Conservation (phyloP, 2,888 invertebrate species). For the Xanthorhoe spadicearia region DNA sequence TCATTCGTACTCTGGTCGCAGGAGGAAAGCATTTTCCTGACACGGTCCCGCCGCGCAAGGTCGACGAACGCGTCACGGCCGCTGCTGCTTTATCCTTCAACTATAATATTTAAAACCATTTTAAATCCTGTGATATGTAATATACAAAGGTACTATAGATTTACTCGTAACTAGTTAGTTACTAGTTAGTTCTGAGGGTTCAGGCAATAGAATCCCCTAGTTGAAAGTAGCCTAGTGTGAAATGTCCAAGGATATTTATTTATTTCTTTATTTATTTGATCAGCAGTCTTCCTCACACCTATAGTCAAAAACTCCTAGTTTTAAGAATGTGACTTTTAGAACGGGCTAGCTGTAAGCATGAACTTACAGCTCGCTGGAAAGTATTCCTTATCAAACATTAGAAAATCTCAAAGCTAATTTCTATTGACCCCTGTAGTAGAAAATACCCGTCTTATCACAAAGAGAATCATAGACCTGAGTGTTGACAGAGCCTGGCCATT, state of each 20-base stretch:
- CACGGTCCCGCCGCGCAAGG: slow-evolving; percentile 70
- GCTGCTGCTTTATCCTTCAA: not conserved
- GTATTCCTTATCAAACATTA: not conserved
- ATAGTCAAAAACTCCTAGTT: too few species aligned
- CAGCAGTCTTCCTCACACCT: too few species aligned
- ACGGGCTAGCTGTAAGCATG: too few species aligned
- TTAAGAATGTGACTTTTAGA: too few species aligned
- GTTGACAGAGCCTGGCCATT: slow-evolving; percentile 9
- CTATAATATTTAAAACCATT: not conserved
- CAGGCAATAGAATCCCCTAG: too few species aligned
- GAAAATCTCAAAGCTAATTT: not conserved
- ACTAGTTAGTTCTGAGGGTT: too few species aligned
- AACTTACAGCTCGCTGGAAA: not conserved
- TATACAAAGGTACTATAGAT: too few species aligned
- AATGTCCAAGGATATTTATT: too few species aligned
- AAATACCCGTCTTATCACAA: slow-evolving; percentile 7
- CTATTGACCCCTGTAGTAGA: slow-evolving; percentile 1
- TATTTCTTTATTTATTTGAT: too few species aligned
- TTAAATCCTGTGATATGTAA: not conserved
- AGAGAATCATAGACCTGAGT: slow-evolving; percentile 10
- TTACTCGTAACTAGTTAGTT: too few species aligned
- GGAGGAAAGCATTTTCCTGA: slow-evolving; percentile 77
- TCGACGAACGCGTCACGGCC: slow-evolving; percentile 71
- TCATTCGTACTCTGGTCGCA: slow-evolving; percentile 47
- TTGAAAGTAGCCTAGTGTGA: too few species aligned